phyloP scores from a whole-genome alignment of 2,888 invertebrate species.

The Limnephilus lunatus region DNA sequence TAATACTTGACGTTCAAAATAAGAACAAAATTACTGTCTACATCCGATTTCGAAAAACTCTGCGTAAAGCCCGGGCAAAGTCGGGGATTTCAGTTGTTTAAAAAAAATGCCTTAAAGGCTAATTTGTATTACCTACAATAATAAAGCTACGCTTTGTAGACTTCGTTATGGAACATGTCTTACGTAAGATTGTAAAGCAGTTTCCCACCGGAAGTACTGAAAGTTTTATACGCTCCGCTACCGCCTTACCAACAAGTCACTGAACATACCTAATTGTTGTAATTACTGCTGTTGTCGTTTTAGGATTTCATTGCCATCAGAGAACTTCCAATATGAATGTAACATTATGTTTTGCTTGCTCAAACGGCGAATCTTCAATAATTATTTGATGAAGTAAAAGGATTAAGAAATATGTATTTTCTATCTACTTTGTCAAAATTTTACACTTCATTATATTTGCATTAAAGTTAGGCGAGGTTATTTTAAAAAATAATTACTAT shows the following conservation, averaged over 20 bases:
- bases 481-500: too few species aligned
- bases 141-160: slow-evolving; percentile 43
- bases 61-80: too few species aligned
- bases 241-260: slow-evolving; percentile 22
- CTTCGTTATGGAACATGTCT: slow-evolving; percentile 50
- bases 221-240: slow-evolving; percentile 50
- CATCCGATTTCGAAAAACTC: too few species aligned
- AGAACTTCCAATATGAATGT: not conserved
- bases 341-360: not conserved
- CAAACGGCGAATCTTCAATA: too few species aligned
- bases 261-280: slow-evolving; percentile 3
- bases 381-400: too few species aligned
- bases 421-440: too few species aligned
- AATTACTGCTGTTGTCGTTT: not conserved
- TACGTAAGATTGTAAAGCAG: slow-evolving; percentile 48
- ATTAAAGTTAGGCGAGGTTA: too few species aligned
- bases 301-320: not conserved
- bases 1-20: too few species aligned
- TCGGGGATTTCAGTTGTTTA: too few species aligned
- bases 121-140: not conserved
- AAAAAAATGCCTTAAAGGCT: not conserved
- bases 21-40: too few species aligned
- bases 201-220: slow-evolving; percentile 51
- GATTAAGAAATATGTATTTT: too few species aligned
- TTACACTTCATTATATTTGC: too few species aligned